Base-by-base conservation (phyloP, 2,113 vertebrate species). In the Clinocottus analis region DNA sequence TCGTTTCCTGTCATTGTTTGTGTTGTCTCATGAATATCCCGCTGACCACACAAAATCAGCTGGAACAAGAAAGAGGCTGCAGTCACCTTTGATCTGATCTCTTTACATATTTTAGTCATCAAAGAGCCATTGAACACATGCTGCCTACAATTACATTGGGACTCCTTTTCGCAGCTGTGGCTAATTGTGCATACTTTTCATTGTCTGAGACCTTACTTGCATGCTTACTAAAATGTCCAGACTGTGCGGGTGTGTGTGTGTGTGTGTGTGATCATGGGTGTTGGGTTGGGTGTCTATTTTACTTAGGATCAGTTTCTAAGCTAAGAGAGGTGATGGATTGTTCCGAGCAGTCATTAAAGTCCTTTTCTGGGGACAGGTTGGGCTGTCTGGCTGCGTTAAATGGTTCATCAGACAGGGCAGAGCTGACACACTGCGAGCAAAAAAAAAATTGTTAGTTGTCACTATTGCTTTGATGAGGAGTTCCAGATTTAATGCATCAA, bases 1-100 rank as follows among this genome's bases (percentile, higher is more conserved):
- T 89, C 67, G 25, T 75, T 70, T 19, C 7, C 14, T 58, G 41
- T 82, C 61, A 60, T 63, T 53, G 51, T 56, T 56, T 59, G 47
- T 58, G 60, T 59, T 49, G 81, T 56, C 78, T 78, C 77, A 89
- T 91, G 74, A 87, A 90, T 85, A 84, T 85, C 71, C 51, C 27
- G 7, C 51, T 67, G 77, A 88, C 85, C 82, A 60, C 25, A 16
- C 45, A 80, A 79, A 78, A 84, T 82, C 79, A 72, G 37, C 65
- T 60, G 53, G 78, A 81, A 84, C 70, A 86, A 85, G 49, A 91
- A 83, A 87, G 77, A 76, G 85, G 67, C 72, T 85, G 51, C 39
- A 64, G 70, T 77, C 85, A 92, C 86, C 88, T 88, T 90, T 91
- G 87, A 92, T 92, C 87, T 77, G 67, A 62, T 85, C 80, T 85